Evolutionary conservation across 1,140 invertebrate species (phyloP), one percentile per base, ranked within the genome.

Genomic region (Radopholus similis): DNA sequence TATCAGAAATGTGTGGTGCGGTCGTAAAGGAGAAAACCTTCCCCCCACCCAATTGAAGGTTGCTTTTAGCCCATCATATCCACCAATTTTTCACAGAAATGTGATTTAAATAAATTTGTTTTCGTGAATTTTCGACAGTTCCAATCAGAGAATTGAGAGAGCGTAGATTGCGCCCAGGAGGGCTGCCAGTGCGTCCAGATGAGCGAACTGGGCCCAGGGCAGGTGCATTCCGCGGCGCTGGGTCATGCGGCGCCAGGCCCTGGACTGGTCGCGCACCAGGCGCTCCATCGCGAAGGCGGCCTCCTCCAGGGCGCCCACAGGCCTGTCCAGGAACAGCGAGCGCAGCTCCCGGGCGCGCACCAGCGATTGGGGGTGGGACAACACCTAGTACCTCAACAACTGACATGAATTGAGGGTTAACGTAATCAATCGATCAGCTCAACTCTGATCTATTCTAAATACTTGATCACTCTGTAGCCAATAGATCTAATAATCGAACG

Each of bases 291-390:
- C 30, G 15, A 67, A 67, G 15, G 38, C 49, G 0, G 34, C 65
- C 51, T 67, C 65, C 15, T 67, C 65, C 23, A 67, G 32, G 5
- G 35, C 37, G 23, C 58, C 15, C 11, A 67, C 44, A 21, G 26
- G 65, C 8, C 64, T 30, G 2, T 67, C 65, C 38, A 66, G 13
- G 59, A 64, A 67, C 35, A 67, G 30, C n/a, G 38, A 32, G 15
- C 37, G 26, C 13, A 67, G 13, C 23, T 66, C 65, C 44, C 28
- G 37, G 58, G 62, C 37, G 13, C 53, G 44, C 8, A 47, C 32
- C 40, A 26, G 11, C n/a, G 60, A 35, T 47, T 47, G 38, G 13
- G 65, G 65, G 28, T 23, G 26, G 32, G 23, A 47, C n/a, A 68
- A 18, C 6, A 67, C 35, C 65, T 67, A 30, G 63, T 58, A 35